Conservation (phyloP, 2,113 vertebrate genomes). For the Synchiropus splendidus region DNA sequence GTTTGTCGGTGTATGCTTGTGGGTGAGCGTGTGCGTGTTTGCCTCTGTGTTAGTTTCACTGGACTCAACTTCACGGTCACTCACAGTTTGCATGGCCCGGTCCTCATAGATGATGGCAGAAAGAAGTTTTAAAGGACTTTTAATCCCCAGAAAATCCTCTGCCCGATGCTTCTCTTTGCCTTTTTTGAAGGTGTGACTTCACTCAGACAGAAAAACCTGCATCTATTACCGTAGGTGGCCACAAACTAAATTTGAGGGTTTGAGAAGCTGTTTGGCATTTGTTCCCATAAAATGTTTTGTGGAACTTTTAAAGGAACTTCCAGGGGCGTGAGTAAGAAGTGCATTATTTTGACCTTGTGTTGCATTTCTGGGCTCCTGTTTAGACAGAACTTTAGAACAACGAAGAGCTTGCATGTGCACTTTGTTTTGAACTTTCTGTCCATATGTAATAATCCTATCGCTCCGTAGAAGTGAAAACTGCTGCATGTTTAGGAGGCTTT, state of each 20-base stretch:
- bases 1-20: conserved; percentile 34
- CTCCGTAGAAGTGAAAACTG: conserved; percentile 20
- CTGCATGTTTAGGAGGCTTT: conserved; percentile 60
- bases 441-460: conserved; percentile 47
- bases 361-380: conserved; percentile 23
- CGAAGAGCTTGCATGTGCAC: conserved; percentile 63
- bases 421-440: conserved; percentile 67
- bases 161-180: conserved; percentile 6
- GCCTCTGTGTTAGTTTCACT: conserved; percentile 29
- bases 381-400: conserved; percentile 17
- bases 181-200: background rate
- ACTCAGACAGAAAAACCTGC: no score
- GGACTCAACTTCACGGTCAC: conserved; percentile 17
- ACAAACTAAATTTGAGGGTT: no score
- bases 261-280: no score
- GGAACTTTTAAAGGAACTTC: no score
- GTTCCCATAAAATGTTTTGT: no score
- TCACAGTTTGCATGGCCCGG: conserved; percentile 42
- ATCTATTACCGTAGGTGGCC: no score
- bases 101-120: conserved; percentile 18
- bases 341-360: conserved; percentile 1
- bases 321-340: no score
- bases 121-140: conserved; percentile 14
- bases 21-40: conserved; percentile 18
- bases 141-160: conserved; percentile 4